phyloP scores from a whole-genome alignment of 2,797 vertebrate species.

The Sebastolobus alascanus region DNA sequence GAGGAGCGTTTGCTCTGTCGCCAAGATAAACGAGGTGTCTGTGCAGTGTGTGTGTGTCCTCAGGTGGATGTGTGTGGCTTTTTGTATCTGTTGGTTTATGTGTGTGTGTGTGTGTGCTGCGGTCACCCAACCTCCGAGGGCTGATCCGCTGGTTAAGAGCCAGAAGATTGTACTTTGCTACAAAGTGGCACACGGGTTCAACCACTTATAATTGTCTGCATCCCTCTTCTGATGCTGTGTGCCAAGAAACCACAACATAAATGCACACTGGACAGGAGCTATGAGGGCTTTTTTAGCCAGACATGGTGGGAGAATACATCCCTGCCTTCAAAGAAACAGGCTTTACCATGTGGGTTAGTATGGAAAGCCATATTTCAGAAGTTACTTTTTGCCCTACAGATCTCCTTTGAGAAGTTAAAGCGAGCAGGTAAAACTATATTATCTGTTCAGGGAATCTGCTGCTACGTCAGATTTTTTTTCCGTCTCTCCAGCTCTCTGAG shows the following conservation, averaged over 20 bases:
- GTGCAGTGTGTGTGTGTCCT: conserved; percentile 1
- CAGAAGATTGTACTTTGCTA: conserved; percentile 12
- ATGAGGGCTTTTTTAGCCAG: not conserved
- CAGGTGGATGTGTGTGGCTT: conserved; percentile 8
- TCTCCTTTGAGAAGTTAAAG: conserved; percentile 37
- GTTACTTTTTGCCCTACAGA: conserved; percentile 25
- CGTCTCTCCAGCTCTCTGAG: conserved; percentile 41
- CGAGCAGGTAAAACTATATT: conserved; percentile 47
- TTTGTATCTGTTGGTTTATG: conserved; percentile 11
- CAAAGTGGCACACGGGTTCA: not conserved
- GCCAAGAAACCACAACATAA: conserved; percentile 29
- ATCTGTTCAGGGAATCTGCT: conserved; percentile 53
- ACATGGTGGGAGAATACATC: not conserved
- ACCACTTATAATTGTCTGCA: conserved; percentile 25
- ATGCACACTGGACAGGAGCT: not conserved
- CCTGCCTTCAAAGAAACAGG: not conserved
- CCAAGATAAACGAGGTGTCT: conserved; percentile 61
- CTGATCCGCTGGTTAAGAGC: conserved; percentile 19
- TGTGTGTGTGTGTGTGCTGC: not conserved
- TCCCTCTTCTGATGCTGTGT: conserved; percentile 5
- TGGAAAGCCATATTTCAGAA: conserved; percentile 10
- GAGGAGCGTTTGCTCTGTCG: conserved; percentile 48
- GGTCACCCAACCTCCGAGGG: not conserved
- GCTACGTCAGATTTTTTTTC: conserved; percentile 40
- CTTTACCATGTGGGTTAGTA: not conserved